Percentiles rank a stretch among this genome's conserved stretches.
phyloP scores from a whole-genome alignment of 2,797 vertebrate genomes.

The Lithobates pipiens region DNA sequence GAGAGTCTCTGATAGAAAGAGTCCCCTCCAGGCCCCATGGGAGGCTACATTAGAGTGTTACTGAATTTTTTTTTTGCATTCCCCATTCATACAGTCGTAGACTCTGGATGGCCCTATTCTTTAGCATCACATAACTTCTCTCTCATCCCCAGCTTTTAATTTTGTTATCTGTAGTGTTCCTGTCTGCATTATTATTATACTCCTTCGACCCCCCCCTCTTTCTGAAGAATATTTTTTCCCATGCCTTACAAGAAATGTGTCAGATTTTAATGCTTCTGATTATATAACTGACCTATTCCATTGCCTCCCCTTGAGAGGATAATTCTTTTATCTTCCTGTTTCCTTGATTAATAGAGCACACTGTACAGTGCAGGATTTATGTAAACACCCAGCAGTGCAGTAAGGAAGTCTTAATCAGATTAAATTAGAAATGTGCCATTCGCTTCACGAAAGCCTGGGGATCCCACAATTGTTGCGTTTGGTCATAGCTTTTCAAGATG shows the following conservation, averaged over 20 bases:
- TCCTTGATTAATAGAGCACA: constrained; percentile 67
- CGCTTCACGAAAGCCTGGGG: constrained; percentile 21
- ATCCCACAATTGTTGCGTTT: constrained; percentile 34
- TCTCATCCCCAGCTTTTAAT: too few species aligned
- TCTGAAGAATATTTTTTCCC: neutral
- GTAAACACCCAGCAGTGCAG: constrained; percentile 54
- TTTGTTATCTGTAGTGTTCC: too few species aligned
- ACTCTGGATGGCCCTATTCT: too few species aligned
- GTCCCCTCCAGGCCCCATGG: too few species aligned
- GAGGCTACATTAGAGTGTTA: too few species aligned
- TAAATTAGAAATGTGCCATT: constrained; percentile 15
- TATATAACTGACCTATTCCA: constrained; percentile 69
- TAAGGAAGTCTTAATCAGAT: constrained; percentile 45
- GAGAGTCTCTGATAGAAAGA: too few species aligned
- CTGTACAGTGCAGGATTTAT: constrained; percentile 46
- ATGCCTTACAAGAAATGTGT: constrained; percentile 48
- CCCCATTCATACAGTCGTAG: too few species aligned
- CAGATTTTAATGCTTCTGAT: constrained; percentile 74
- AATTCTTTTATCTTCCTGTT: constrained; percentile 69
- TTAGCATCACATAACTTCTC: too few species aligned
- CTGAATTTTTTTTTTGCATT: too few species aligned
- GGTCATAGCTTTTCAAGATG: constrained; percentile 5
- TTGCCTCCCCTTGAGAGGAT: constrained; percentile 54
- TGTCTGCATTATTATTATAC: too few species aligned
- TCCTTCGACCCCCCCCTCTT: too few species aligned